Evolutionary conservation across 2,888 invertebrate genomes (phyloP).

Genomic region (Nomada fucata): DNA sequence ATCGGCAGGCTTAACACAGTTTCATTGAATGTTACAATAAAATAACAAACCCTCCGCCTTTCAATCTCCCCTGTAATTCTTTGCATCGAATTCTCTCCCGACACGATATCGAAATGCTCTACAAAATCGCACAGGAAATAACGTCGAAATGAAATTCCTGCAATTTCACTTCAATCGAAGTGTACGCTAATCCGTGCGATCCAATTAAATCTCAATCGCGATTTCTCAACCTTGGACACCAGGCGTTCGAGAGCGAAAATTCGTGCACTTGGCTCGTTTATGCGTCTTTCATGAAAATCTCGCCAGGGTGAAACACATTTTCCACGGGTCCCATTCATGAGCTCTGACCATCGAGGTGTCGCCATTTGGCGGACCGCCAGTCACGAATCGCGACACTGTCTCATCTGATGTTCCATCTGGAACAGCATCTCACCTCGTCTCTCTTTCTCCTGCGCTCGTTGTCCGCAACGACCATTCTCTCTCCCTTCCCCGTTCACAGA

Average conservation of each 20-base stretch:
- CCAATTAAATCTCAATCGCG: too few species aligned
- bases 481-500: slow-evolving; percentile 65
- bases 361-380: slow-evolving; percentile 78
- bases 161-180: background rate
- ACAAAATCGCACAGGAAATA: too few species aligned
- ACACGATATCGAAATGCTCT: too few species aligned
- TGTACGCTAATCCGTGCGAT: too few species aligned
- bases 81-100: too few species aligned
- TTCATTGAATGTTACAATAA: too few species aligned
- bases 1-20: too few species aligned
- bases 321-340: slow-evolving; percentile 76
- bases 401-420: slow-evolving; percentile 68
- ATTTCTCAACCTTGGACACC: slow-evolving; percentile 37
- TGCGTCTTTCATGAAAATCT: slow-evolving; percentile 36
- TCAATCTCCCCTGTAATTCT: too few species aligned
- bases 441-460: slow-evolving; percentile 8
- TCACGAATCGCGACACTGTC: slow-evolving; percentile 77
- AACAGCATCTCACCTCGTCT: slow-evolving; percentile 29
- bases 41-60: too few species aligned
- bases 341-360: slow-evolving; percentile 63
- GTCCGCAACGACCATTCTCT: slow-evolving; percentile 46
- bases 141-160: too few species aligned
- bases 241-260: slow-evolving; percentile 1
- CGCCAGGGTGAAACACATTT: slow-evolving; percentile 44
- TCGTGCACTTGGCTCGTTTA: slow-evolving; percentile 50